Percentiles rank a stretch among this genome's conserved stretches.
Conservation (phyloP, 1,140 invertebrate genomes). For the Hylaeus anthracinus region DNA sequence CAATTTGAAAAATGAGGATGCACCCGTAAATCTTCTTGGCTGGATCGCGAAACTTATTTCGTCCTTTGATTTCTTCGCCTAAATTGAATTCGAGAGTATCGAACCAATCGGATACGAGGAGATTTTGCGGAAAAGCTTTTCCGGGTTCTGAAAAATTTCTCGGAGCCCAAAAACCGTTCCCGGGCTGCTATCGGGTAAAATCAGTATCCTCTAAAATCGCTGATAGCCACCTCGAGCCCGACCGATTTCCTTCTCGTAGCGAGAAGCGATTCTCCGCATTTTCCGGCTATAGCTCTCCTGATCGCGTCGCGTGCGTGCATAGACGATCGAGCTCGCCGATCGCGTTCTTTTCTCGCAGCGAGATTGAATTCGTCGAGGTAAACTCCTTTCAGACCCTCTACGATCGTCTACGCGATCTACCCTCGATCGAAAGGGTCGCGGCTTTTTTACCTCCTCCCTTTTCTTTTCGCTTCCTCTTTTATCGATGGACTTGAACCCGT, state of each 20-base stretch:
- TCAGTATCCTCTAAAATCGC: not conserved
- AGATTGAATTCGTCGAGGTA: slow-evolving; percentile 60
- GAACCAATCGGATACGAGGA: not conserved
- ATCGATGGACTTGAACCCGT: not conserved
- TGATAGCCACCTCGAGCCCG: not conserved
- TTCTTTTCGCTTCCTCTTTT: not conserved
- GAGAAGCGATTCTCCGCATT: slow-evolving; percentile 43
- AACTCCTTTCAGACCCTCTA: slow-evolving; percentile 49
- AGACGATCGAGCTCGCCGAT: slow-evolving; percentile 50
- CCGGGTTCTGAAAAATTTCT: not conserved
- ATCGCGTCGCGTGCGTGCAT: slow-evolving; percentile 27
- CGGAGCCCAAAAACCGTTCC: not conserved
- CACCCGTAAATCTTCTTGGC: too few species aligned
- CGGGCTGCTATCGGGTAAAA: not conserved
- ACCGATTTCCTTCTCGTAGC: slow-evolving; percentile 8
- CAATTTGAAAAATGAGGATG: too few species aligned
- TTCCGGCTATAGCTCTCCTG: not conserved
- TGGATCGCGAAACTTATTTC: too few species aligned
- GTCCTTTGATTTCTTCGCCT: not conserved
- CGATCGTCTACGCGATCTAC: slow-evolving; percentile 9
- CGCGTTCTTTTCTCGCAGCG: slow-evolving; percentile 53
- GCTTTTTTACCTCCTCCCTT: not conserved
- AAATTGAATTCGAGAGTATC: not conserved
- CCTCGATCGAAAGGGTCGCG: slow-evolving; percentile 18
- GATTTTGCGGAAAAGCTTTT: not conserved